Percentiles rank a stretch among this genome's conserved stretches.
These are phyloP conservation scores for Sylvicola cinctus DNA, from an alignment of 2,888 invertebrate genomes.

Conservation along the genomic window DNA sequence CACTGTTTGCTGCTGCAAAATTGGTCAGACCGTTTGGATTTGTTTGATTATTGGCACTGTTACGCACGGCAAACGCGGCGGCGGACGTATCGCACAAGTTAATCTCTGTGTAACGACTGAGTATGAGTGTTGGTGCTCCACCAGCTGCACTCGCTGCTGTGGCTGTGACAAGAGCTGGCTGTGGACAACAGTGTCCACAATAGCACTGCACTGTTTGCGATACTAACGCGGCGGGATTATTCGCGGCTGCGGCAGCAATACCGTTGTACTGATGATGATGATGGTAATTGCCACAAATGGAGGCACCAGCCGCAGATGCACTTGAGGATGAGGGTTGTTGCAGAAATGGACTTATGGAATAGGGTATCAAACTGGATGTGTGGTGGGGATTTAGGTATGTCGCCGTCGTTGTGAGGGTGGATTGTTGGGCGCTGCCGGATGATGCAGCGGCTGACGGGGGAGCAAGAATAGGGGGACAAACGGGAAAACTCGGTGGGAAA, in stretches of 20 bases:
- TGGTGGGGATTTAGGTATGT: conserved; percentile 5
- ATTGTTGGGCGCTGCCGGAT: conserved; percentile 6
- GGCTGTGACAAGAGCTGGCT: conserved; percentile 10
- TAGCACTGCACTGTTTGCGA: conserved; percentile 8
- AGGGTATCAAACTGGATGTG: conserved; percentile 1
- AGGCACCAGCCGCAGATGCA: no score
- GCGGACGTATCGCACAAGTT: conserved; percentile 11
- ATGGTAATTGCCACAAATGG: not conserved
- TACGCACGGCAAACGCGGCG: conserved; percentile 9
- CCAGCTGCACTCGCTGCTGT: conserved; percentile 3
- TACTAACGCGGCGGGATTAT: no score
- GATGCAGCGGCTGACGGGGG: conserved; percentile 8
- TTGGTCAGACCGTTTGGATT: no score
- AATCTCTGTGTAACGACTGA: conserved; percentile 15
- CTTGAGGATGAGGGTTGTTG: no score
- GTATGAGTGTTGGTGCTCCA: conserved; percentile 10
- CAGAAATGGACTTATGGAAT: no score
- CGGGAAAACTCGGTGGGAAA: conserved; percentile 15
- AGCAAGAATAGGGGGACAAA: conserved; percentile 14
- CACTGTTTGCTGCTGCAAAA: no score
- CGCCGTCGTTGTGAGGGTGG: conserved; percentile 3
- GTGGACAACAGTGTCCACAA: conserved; percentile 12
- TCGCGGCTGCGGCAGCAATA: no score
- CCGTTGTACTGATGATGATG: not conserved
- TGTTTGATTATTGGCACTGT: no score